These are phyloP conservation scores for Gavialis gangeticus DNA, from an alignment of 2,113 vertebrate genomes.

Conservation along the genomic window DNA sequence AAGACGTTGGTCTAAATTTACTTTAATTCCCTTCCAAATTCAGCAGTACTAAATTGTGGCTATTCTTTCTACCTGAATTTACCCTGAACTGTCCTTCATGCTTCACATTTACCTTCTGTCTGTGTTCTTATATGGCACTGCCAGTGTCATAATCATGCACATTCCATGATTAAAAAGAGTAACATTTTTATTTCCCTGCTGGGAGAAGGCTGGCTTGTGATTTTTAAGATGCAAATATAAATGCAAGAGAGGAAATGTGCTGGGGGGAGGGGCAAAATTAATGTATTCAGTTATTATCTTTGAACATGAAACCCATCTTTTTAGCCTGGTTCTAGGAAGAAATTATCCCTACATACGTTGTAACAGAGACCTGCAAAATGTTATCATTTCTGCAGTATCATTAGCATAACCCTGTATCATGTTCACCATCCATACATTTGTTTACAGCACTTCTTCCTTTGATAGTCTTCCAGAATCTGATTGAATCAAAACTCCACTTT, in stretches of 20 bases:
- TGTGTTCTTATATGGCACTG: neutral
- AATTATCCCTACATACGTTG: neutral
- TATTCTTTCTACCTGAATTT: neutral
- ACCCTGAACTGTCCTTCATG: neutral
- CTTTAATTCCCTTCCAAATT: neutral
- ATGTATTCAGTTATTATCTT: neutral
- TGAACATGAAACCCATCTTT: neutral
- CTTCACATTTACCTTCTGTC: neutral
- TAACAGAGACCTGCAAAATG: neutral
- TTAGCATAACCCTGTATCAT: neutral
- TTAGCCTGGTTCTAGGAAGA: neutral
- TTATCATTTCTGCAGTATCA: neutral
- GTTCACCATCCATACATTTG: neutral
- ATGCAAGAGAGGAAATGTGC: neutral
- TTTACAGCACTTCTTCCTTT: neutral
- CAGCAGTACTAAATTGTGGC: neutral
- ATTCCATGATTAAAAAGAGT: neutral
- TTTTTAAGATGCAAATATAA: neutral
- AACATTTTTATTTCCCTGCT: neutral
- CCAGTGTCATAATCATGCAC: neutral
- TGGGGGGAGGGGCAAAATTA: neutral
- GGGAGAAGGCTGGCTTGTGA: neutral
- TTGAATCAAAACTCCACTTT: neutral
- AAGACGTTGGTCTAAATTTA: neutral
- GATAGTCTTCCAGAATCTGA: neutral